Conservation (phyloP, 2,797 vertebrate genomes). For the Etheostoma nigrum region DNA sequence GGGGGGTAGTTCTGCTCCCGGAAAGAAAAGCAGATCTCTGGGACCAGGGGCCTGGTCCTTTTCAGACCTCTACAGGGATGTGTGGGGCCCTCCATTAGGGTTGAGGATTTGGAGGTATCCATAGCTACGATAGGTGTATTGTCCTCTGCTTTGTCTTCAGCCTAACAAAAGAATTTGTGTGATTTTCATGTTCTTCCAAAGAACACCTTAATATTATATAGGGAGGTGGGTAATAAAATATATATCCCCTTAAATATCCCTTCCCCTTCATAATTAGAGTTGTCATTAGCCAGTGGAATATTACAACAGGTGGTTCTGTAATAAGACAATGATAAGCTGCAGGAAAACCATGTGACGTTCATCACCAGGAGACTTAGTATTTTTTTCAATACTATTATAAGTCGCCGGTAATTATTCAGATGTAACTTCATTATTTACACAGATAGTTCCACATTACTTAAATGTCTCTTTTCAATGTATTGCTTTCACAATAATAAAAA, state of each 20-base stretch:
- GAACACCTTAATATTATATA: not conserved
- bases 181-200: slow-evolving; percentile 9
- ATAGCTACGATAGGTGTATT: slow-evolving; percentile 7
- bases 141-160: slow-evolving; percentile 83
- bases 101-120: slow-evolving; percentile 31
- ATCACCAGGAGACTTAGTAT: not conserved
- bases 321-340: slow-evolving; percentile 8
- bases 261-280: not conserved
- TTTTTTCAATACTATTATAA: not conserved
- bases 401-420: not conserved
- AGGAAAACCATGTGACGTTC: slow-evolving; percentile 1
- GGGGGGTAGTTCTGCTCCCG: slow-evolving; percentile 92
- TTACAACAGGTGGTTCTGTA: slow-evolving; percentile 8
- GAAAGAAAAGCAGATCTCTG: slow-evolving; percentile 97
- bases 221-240: slow-evolving; percentile 11
- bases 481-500: not conserved
- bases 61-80: slow-evolving; percentile 43
- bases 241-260: not conserved
- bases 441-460: not conserved
- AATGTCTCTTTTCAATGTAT: not conserved
- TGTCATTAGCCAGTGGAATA: slow-evolving; percentile 5
- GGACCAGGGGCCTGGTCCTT: slow-evolving; percentile 93
- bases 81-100: slow-evolving; percentile 23
- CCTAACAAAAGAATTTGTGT: slow-evolving; percentile 75
- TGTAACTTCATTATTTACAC: slow-evolving; percentile 7